Percentiles rank a stretch among this genome's conserved stretches.
These are phyloP conservation scores for Platycheirus rosarum DNA, from an alignment of 2,888 invertebrate species.

Conservation along the genomic window DNA sequence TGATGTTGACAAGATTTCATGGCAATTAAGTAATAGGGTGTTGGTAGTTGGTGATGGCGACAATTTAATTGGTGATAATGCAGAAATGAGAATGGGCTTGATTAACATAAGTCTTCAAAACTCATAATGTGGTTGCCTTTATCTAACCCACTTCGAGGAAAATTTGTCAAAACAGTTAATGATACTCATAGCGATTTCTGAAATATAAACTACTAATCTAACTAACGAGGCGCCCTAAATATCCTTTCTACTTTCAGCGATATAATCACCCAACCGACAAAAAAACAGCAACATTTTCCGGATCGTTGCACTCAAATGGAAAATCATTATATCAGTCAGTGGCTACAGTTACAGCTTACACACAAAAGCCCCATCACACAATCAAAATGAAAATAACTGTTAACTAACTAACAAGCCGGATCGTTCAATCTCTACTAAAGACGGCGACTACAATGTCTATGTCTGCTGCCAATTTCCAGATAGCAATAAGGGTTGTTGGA, in stretches of 20 bases:
- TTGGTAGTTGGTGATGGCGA: constrained; percentile 27
- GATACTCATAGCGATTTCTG: no score
- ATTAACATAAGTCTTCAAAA: no score
- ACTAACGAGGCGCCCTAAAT: no score
- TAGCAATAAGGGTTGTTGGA: constrained; percentile 65
- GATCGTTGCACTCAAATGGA: constrained; percentile 71
- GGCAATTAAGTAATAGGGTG: constrained; percentile 50
- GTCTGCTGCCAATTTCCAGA: constrained; percentile 13
- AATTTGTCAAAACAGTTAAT: no score
- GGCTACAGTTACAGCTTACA: constrained; percentile 37
- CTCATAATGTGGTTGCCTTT: no score
- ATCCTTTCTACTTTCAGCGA: no score
- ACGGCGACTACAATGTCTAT: background rate
- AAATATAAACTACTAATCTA: no score
- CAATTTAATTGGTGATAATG: constrained; percentile 60
- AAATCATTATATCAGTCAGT: constrained; percentile 71
- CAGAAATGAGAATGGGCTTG: constrained; percentile 17
- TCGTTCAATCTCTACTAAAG: constrained; percentile 15
- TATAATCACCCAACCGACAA: constrained; percentile 35
- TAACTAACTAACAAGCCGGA: constrained; percentile 64
- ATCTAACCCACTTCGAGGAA: no score
- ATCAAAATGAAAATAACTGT: constrained; percentile 60
- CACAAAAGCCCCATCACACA: constrained; percentile 38
- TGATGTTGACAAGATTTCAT: constrained; percentile 60
- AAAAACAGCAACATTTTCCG: constrained; percentile 67